Conservation (phyloP, 2,888 invertebrate species). For the Calephelis perditalis region DNA sequence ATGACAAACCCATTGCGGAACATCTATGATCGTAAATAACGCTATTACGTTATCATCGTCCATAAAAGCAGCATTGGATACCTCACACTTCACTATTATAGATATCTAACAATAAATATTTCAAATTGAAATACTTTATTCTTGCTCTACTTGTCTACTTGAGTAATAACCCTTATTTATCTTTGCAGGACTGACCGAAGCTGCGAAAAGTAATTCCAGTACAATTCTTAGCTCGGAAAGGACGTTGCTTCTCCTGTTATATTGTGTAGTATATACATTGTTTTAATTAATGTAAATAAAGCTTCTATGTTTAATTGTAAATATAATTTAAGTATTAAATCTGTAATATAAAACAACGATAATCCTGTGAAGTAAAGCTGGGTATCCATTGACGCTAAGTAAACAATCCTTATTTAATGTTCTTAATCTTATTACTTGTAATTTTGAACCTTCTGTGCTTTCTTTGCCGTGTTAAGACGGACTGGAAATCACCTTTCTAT, state of each 20-base stretch:
- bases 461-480: too few species aligned
- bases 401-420: too few species aligned
- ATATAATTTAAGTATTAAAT: slow-evolving; percentile 13
- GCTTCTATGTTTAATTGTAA: slow-evolving; percentile 32
- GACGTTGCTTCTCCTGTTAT: slow-evolving; percentile 41
- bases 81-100: neutral
- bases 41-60: too few species aligned
- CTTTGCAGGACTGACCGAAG: slow-evolving; percentile 62
- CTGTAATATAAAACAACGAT: slow-evolving; percentile 16
- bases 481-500: too few species aligned
- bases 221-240: slow-evolving; percentile 38
- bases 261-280: slow-evolving; percentile 43
- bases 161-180: slow-evolving; percentile 19
- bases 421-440: too few species aligned
- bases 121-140: slow-evolving; percentile 3
- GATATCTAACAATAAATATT: neutral
- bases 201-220: slow-evolving; percentile 53
- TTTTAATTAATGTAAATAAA: slow-evolving; percentile 25
- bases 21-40: too few species aligned
- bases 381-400: neutral
- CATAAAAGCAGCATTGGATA: too few species aligned
- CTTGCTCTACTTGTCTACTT: neutral
- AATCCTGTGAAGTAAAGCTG: slow-evolving; percentile 9
- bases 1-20: too few species aligned
- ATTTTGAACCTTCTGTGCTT: too few species aligned